Evolutionary conservation across 2,888 invertebrate species (phyloP), one percentile per base, ranked within the genome.

Genomic region (Leptinotarsa juncta): DNA sequence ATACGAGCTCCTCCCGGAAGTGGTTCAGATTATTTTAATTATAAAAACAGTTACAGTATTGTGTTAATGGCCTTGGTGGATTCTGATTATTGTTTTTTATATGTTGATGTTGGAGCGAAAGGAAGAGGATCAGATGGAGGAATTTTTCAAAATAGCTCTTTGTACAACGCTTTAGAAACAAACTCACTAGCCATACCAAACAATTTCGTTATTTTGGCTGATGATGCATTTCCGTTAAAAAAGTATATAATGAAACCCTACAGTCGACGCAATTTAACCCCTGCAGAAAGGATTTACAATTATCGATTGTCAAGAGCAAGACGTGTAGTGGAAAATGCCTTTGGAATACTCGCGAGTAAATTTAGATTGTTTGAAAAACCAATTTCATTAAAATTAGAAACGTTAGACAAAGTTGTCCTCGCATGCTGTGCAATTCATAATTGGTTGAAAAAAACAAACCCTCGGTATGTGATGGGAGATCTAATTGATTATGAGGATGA

Each of bases 51-150:
- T 62, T 62, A 32, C 62, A 62, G 62, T 62, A 62, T 62, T 16
- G 62, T 62, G 32, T 15, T 62, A 32, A 14, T 62, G 62, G 62
- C 26, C 26, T 26, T 62, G 26, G 62, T 15, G 15, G 32, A 62
- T n/a, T 32, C 26, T 32, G 32, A 62, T 14, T 62, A 62, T 62
- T 10, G 20, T 57, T 57, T 57, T 57, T 20, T 18, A 57, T 57
- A 20, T 57, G 57, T 57, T 18, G 57, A 67, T 26, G 26, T 67
- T 49, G 67, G 51, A 18, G 67, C 67, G 26, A 67, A 67, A 67
- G 67, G 67, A 67, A 67, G 67, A 67, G 67, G 67, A 26, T 67
- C 51, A 67, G 67, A 67, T 67, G 67, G 50, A 15, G 67, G 50
- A 15, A 50, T 67, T 26, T 67, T 67, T 67, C 67, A 67, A 20